Evolutionary conservation across 2,888 invertebrate genomes (phyloP).

Genomic region (Theristus sp.): DNA sequence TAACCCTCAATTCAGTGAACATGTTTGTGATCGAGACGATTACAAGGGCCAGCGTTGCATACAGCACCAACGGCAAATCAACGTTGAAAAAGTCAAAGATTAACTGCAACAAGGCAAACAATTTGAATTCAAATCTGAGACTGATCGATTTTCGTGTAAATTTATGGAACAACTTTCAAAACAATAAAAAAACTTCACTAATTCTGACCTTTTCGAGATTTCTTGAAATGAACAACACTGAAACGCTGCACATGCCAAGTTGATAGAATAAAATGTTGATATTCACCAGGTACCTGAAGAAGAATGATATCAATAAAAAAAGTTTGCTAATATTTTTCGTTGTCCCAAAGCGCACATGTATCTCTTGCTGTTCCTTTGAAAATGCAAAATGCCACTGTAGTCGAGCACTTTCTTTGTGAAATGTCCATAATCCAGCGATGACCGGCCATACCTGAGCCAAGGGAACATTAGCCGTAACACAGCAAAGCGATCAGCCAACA

Average conservation of each 20-base stretch:
- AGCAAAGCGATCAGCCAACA: not conserved
- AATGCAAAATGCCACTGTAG: constrained; percentile 19
- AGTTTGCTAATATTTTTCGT: not conserved
- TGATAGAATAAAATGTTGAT: constrained; percentile 28
- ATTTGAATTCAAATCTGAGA: too few species aligned
- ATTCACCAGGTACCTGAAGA: constrained; percentile 25
- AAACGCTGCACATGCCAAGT: constrained; percentile 27
- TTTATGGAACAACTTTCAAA: too few species aligned
- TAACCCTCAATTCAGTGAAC: constrained; percentile 13
- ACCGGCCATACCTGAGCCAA: constrained; percentile 16
- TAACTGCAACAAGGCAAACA: too few species aligned
- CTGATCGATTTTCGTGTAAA: too few species aligned
- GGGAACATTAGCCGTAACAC: not conserved
- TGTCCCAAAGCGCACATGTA: constrained; percentile 15
- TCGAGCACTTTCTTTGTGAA: constrained; percentile 29
- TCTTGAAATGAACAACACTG: constrained; percentile 26
- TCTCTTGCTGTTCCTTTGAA: constrained; percentile 21
- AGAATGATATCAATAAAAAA: too few species aligned
- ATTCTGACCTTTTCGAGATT: constrained; percentile 19
- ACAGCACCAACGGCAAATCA: constrained; percentile 12
- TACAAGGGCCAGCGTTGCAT: constrained; percentile 21
- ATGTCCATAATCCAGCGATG: constrained; percentile 26
- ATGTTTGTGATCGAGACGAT: constrained; percentile 24
- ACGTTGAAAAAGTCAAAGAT: too few species aligned
- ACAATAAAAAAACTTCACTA: too few species aligned